These are phyloP conservation scores for Sisor rabdophorus DNA, from an alignment of 2,113 vertebrate species.

Conservation along the genomic window DNA sequence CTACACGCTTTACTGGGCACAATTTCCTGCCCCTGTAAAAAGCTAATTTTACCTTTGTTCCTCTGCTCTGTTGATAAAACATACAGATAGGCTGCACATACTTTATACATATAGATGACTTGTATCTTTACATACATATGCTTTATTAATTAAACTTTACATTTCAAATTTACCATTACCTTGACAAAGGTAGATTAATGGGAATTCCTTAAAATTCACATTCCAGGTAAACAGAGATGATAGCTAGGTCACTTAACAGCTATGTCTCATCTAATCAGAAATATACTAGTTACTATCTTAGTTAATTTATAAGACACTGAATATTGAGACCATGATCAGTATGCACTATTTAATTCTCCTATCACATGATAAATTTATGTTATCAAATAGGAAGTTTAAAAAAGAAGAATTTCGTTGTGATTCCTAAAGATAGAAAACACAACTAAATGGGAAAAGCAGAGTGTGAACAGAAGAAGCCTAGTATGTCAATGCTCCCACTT, in stretches of 20 bases:
- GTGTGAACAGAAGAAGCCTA: not conserved
- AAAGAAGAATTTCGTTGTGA: not conserved
- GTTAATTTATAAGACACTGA: not conserved
- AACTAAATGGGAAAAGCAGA: not conserved
- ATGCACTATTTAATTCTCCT: not conserved
- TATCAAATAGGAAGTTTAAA: not conserved
- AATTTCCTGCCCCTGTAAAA: slow-evolving; percentile 66
- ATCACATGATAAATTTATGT: not conserved
- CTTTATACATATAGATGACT: not conserved
- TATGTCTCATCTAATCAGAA: not conserved
- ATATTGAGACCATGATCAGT: not conserved
- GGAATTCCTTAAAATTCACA: not conserved
- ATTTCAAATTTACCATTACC: not conserved
- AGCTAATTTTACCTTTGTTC: slow-evolving; percentile 50
- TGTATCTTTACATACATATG: too few species aligned
- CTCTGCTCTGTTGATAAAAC: slow-evolving; percentile 30
- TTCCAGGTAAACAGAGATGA: not conserved
- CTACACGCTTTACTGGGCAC: slow-evolving; percentile 68
- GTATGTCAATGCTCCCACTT: not conserved
- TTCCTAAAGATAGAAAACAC: not conserved
- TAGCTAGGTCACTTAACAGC: not conserved
- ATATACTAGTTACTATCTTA: not conserved
- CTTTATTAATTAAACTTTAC: too few species aligned
- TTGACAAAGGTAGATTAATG: not conserved
- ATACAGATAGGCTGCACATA: not conserved